Base-by-base conservation (phyloP, 2,888 invertebrate species). In the Eurois occulta region DNA sequence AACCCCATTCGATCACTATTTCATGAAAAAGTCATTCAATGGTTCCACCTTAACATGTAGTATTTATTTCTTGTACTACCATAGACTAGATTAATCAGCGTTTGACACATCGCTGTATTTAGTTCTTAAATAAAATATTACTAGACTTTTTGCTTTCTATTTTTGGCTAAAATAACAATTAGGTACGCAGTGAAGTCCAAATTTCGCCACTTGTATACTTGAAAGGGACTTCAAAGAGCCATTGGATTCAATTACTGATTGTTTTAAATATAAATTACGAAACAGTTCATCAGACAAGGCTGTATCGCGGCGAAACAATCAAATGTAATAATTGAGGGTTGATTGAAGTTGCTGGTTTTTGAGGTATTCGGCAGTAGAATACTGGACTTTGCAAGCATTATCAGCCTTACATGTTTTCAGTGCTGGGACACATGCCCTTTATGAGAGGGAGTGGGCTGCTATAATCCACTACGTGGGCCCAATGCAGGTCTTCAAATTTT, bases 241-340 rank as follows among this genome's bases (percentile, higher is more conserved):
- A 66, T 75, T 70, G n/a, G 67, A 70, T 80, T 72, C 10, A 68
- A 77, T 80, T 52, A 84, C 66, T 69, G 55, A 73, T 80, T 76
- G 76, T 71, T 84, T 80, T 67, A 35, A 73, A 84, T 60, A 67
- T 62, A 72, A 75, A 70, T 84, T 64, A 72, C 43, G 16, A 60
- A 83, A 68, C 58, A 74, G 68, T 74, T 74, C 24, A 10, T 41
- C n/a, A 55, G n/a, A 52, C 66, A 10, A 18, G 35, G 52, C 28
- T 62, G 1, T 74, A 32, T 60, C 74, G 60, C 35, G 72, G 76
- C 28, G 13, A 60, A 67, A 35, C 46, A 80, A 75, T 80, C 48
- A 72, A 77, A 60, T 58, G 28, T 67, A 55, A 60, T 69, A 35
- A 81, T 70, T 79, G 60, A 46, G 13, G 24, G 52, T 64, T 46